phyloP scores from a whole-genome alignment of 2,888 invertebrate genomes.

The Petrolisthes cinctipes region DNA sequence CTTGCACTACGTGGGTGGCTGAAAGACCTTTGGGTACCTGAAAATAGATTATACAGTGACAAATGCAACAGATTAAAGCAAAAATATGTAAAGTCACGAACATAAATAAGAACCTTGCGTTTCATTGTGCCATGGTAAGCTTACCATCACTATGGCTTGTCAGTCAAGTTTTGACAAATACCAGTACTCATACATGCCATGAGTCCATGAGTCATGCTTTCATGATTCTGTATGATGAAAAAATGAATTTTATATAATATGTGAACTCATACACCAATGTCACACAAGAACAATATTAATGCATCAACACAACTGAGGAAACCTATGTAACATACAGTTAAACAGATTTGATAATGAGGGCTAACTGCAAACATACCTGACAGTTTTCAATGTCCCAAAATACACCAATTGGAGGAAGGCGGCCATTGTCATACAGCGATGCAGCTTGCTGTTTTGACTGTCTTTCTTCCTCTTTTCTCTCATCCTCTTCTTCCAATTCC shows the following conservation, averaged over 20 bases:
- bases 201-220: too few species aligned
- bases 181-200: too few species aligned
- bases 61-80: too few species aligned
- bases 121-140: too few species aligned
- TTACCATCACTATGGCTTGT: too few species aligned
- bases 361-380: constrained; percentile 73
- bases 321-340: background rate
- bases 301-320: background rate
- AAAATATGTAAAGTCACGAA: too few species aligned
- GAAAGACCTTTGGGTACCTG: constrained; percentile 85
- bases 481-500: constrained; percentile 37
- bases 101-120: too few species aligned
- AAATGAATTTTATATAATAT: too few species aligned
- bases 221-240: too few species aligned
- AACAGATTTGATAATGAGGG: background rate
- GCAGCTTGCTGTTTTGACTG: constrained; percentile 25
- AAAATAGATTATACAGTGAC: constrained; percentile 53
- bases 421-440: constrained; percentile 20
- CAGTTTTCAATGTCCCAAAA: constrained; percentile 96
- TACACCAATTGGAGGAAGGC: constrained; percentile 76
- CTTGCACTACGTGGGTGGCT: constrained; percentile 80
- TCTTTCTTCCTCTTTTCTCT: constrained; percentile 34
- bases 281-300: too few species aligned
- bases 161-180: too few species aligned
- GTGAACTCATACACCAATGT: too few species aligned